Evolutionary conservation across 2,797 vertebrate genomes (phyloP).

Genomic region (Loris lydekkerianus): DNA sequence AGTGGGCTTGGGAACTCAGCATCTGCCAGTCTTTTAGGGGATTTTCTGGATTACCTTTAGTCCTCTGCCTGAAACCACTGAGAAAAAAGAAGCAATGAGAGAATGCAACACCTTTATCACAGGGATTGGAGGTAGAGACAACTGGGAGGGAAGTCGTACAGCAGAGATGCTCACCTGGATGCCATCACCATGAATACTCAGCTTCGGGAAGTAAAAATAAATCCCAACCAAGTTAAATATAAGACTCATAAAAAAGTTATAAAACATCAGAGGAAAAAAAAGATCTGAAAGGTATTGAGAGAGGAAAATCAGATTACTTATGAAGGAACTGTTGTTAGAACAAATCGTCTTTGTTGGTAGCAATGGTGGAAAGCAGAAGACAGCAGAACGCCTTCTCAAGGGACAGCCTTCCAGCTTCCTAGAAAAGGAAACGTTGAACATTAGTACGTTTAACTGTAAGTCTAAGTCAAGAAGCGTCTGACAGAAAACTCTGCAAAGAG

Average conservation of each 20-base stretch:
- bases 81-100: not conserved
- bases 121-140: not conserved
- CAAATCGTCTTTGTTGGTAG: not conserved
- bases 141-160: not conserved
- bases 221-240: not conserved
- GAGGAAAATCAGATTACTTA: conserved; percentile 5
- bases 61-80: not conserved
- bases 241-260: not conserved
- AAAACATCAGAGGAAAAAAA: not conserved
- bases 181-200: not conserved
- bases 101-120: not conserved
- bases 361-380: not conserved
- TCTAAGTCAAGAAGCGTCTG: not conserved
- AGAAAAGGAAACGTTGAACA: not conserved
- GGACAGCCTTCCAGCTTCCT: not conserved
- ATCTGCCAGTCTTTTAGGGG: not conserved
- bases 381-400: not conserved
- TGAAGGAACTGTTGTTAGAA: not conserved
- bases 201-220: not conserved
- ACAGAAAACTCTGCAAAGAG: not conserved
- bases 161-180: not conserved
- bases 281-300: not conserved
- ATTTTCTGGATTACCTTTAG: not conserved
- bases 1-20: not conserved
- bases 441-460: not conserved